Percentiles rank a stretch among this genome's conserved stretches.
Evolutionary conservation across 2,888 invertebrate genomes (phyloP).

Genomic region (Myopa testacea): DNA sequence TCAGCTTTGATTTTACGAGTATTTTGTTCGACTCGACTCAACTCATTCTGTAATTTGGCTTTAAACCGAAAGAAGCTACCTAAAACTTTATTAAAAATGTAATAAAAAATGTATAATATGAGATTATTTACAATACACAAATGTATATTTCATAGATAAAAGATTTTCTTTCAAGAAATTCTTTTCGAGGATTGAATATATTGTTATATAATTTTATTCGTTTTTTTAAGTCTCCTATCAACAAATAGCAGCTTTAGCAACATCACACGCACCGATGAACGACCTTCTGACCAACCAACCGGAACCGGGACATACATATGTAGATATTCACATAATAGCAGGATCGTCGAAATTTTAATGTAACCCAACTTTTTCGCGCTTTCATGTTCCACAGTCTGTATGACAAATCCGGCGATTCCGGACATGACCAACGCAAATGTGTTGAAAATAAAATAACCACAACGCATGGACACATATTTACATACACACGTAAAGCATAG

Average conservation of each 20-base stretch:
- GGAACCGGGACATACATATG: background rate
- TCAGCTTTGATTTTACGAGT: background rate
- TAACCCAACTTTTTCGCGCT: background rate
- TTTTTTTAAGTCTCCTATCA: background rate
- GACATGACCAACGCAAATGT: conserved; percentile 3
- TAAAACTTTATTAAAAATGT: background rate
- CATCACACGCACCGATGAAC: too few species aligned
- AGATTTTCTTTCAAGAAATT: too few species aligned
- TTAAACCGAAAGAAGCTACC: background rate
- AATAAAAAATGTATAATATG: background rate
- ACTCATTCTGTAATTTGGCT: too few species aligned
- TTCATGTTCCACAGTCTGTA: conserved; percentile 14
- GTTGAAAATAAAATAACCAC: conserved; percentile 25
- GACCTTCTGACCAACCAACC: background rate
- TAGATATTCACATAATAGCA: background rate
- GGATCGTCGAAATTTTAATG: conserved; percentile 10
- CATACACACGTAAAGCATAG: background rate
- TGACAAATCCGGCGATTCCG: conserved; percentile 21
- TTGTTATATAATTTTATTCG: background rate
- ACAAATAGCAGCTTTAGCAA: background rate
- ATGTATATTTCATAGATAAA: background rate
- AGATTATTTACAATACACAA: background rate
- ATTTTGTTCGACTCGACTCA: background rate
- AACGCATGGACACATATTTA: background rate
- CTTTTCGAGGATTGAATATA: background rate